Conservation (phyloP, 2,113 vertebrate genomes). For the Myxocyprinus asiaticus region DNA sequence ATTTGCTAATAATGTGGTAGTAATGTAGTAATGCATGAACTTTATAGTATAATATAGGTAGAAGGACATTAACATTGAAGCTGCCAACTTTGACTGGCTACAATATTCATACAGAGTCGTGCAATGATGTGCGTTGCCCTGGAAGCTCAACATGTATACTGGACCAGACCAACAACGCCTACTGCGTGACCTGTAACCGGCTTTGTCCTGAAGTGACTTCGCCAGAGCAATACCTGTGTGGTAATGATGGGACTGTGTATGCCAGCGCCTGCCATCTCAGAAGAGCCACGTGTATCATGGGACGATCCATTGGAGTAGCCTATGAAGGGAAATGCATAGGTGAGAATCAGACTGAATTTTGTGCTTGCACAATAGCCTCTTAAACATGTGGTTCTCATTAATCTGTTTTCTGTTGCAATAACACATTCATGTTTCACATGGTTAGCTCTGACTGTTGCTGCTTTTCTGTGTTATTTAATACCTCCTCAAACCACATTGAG, state of each 20-base stretch:
- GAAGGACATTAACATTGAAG: too few relatives aligned
- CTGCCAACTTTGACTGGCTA: constrained; percentile 19
- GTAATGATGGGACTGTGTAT: constrained; percentile 86
- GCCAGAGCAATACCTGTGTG: constrained; percentile 84
- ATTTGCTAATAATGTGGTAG: too few relatives aligned
- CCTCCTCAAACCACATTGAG: constrained; percentile 26
- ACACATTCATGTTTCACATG: constrained; percentile 37
- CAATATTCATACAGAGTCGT: constrained; percentile 75
- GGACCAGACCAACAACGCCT: constrained; percentile 88
- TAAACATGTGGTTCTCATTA: constrained; percentile 53
- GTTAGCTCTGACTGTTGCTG: constrained; percentile 26
- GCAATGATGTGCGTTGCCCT: constrained; percentile 84
- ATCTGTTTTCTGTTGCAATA: constrained; percentile 41
- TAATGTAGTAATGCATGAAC: too few relatives aligned
- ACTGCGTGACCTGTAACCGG: constrained; percentile 88
- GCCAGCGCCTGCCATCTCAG: constrained; percentile 85
- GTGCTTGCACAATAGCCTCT: constrained; percentile 40
- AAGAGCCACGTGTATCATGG: constrained; percentile 86
- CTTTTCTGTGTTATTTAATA: constrained; percentile 16
- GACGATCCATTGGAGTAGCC: constrained; percentile 86
- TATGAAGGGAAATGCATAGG: constrained; percentile 89
- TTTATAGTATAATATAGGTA: too few relatives aligned
- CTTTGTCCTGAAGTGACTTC: constrained; percentile 83
- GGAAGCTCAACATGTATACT: constrained; percentile 85
- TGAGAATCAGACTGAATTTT: constrained; percentile 62